Evolutionary conservation across 1,140 invertebrate genomes (phyloP), one percentile per base, ranked within the genome.

Genomic region (Drosophila willistoni): DNA sequence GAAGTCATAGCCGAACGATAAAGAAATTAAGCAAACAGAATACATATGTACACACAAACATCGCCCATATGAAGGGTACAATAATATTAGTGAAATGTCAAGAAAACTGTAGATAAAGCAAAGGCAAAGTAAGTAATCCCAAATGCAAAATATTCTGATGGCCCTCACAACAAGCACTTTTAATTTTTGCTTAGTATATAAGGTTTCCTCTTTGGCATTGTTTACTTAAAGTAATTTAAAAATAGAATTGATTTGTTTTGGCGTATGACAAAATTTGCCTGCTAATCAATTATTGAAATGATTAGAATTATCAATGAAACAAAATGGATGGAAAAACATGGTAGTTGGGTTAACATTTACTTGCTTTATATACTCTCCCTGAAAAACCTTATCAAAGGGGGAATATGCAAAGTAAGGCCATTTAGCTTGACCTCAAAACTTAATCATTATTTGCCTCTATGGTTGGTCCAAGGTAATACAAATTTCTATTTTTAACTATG

Each of bases 221-320:
- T 54, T 66, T 68, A 75, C 34, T 36, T 36, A 36, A 36, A 10
- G 34, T 12, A 12, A 3, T 55, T 75, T 64, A 68, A 66, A 39
- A 56, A 47, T 39, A 22, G 44, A 51, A 51, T 60, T 39, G 57
- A 22, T 39, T 29, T 29, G 29, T 5, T 39, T 60, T 60, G 12
- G 33, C 9, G 14, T 13, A 2, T 29, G 42, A 9, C 54, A 36
- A 29, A 29, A 29, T 29, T 29, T 63, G 44, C 7, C 17, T 3
- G 44, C 44, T 47, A 47, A 47, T 47, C 44, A 19, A 47, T 47
- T 19, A 19, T 47, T 51, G 9, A 17, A 22, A 9, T 44, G 72
- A 84, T 83, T 83, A 84, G 63, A 41, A 42, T 61, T 84, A 83
- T 83, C 81, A 76, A 47, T 51, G 41, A 33, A 57, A 67, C 29